Percentiles rank a stretch among this genome's conserved stretches.
Evolutionary conservation across 2,113 vertebrate species (phyloP).

Genomic region (Notarius lentiginosus): DNA sequence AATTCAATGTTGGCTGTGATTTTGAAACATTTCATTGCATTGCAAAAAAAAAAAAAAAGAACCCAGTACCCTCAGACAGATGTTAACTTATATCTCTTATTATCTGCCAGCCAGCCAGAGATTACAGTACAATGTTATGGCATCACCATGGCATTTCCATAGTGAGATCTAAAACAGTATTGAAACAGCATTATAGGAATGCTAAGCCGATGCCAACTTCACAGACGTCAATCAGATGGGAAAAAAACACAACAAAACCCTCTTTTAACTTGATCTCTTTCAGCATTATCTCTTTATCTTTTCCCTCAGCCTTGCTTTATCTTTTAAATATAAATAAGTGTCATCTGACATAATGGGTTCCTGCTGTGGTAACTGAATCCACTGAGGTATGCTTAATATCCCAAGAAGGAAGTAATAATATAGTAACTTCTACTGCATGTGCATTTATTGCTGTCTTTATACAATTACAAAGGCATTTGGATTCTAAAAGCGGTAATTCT

Average conservation of each 20-base stretch:
- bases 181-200: slow-evolving; percentile 19
- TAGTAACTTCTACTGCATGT: background rate
- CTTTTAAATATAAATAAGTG: slow-evolving; percentile 4
- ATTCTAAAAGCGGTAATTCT: background rate
- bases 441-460: background rate
- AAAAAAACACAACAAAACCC: background rate
- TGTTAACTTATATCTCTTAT: slow-evolving; percentile 7
- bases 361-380: background rate
- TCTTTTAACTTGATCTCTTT: background rate
- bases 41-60: background rate
- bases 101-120: slow-evolving; percentile 17
- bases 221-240: background rate
- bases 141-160: slow-evolving; percentile 39
- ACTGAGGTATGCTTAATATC: background rate
- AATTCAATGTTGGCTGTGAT: background rate
- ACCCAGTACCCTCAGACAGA: background rate
- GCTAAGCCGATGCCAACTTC: slow-evolving; percentile 6
- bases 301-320: background rate
- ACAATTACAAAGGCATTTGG: slow-evolving; percentile 24
- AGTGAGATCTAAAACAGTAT: slow-evolving; percentile 12
- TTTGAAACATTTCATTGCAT: slow-evolving; percentile 2
- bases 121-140: slow-evolving; percentile 29
- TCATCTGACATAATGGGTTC: slow-evolving; percentile 9
- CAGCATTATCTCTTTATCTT: background rate
- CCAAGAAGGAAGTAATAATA: slow-evolving; percentile 22